Evolutionary conservation across 1,140 invertebrate genomes (phyloP), one percentile per base, ranked within the genome.

Genomic region (Andrena cerasifolii): DNA sequence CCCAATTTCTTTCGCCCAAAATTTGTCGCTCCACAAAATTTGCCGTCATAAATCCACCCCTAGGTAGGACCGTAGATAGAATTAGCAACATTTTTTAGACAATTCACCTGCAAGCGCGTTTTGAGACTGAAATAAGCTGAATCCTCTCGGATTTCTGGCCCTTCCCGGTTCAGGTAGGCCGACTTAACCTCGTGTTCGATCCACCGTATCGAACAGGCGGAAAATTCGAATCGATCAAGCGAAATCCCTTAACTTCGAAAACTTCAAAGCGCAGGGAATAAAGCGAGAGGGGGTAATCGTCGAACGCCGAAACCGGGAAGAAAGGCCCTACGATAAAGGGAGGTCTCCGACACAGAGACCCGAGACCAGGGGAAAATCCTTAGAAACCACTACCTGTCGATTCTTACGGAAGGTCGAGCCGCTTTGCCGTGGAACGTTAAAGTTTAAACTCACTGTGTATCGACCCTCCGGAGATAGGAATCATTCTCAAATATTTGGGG

Each of bases 331-430:
- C 21, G 51, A 24, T 36, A 54, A 36, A 76, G n/a, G 31, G 43
- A 40, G 16, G 16, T 21, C 28, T 28, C 5, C 40, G 40, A 21
- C 18, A n/a, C 6, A 24, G 40, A 24, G 47, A 45, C 8, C 24
- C 18, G 26, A 0, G 45, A 36, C 21, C 43, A 28, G 10, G 63
- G 5, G 40, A 31, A 80, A 78, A 82, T 75, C 65, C 58, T 70
- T 59, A 36, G 28, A 79, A 83, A 70, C 21, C 31, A 7, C 40
- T 84, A 89, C 87, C 88, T 88, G 86, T 81, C 82, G 84, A 78
- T 86, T 89, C 86, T 87, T 65, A 86, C 74, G 68, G 76, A 78
- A 86, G 65, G 54, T 53, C 70, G 62, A 78, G 33, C 66, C 0
- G 21, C 51, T 45, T 31, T 40, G 62, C 49, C 21, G n/a, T 2